Conservation (phyloP, 2,888 invertebrate species). For the Meganola albula region DNA sequence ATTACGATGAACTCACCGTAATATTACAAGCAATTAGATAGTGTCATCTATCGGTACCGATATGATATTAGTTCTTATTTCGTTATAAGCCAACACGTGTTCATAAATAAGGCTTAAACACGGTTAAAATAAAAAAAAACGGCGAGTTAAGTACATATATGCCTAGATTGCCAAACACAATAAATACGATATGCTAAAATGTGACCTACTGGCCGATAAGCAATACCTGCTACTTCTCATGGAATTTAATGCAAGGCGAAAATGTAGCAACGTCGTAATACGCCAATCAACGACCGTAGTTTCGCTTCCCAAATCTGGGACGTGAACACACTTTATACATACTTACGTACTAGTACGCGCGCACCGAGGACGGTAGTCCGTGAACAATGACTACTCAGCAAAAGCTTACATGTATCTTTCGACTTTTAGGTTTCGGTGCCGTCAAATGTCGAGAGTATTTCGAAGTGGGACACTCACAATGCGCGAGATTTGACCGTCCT, state of each 20-base stretch:
- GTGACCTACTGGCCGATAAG: constrained; percentile 65
- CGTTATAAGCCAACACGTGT: no score
- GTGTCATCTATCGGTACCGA: no score
- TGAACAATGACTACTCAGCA: constrained; percentile 52
- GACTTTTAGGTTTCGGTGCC: constrained; percentile 67
- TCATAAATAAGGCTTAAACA: constrained; percentile 20
- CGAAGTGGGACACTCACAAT: constrained; percentile 68
- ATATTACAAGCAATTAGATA: no score
- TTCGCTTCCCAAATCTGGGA: constrained; percentile 69
- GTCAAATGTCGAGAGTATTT: constrained; percentile 61
- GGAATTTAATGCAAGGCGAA: constrained; percentile 71
- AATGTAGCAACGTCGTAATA: constrained; percentile 69
- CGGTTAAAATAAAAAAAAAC: constrained; percentile 25
- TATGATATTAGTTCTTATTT: no score
- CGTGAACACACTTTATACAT: constrained; percentile 47
- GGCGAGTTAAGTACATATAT: constrained; percentile 19
- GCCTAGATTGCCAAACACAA: constrained; percentile 24
- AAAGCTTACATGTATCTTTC: constrained; percentile 52
- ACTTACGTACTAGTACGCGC: constrained; percentile 45
- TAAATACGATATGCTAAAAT: constrained; percentile 41
- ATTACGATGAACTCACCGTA: no score
- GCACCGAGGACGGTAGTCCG: constrained; percentile 41
- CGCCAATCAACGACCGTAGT: constrained; percentile 68
- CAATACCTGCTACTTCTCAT: constrained; percentile 66
- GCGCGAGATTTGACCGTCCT: constrained; percentile 67